Base-by-base conservation (phyloP, 2,797 vertebrate genomes). In the Mormyrus hasselquistii region DNA sequence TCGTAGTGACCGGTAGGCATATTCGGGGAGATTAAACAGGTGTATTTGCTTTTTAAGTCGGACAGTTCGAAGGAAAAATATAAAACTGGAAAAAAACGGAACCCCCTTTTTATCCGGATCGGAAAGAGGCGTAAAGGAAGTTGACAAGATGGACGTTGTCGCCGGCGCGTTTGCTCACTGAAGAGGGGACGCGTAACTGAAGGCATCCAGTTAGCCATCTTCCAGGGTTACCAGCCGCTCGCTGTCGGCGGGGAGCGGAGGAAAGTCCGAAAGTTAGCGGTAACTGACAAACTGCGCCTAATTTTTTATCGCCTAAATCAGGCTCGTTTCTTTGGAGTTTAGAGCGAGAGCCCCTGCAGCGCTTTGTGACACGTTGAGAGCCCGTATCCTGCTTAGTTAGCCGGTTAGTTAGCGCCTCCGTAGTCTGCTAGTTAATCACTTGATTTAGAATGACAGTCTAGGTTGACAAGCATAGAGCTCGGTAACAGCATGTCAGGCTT, bases 1-100 rank as follows among this genome's bases (percentile, higher is more conserved):
- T 86, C 22, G 6, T 19, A 49, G 25, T 57, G 47, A 83, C 55
- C 84, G 9, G 10, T 65, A 41, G 49, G 62, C 59, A 73, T 88
- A 41, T 50, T 52, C 88, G 86, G 59, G 85, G 34, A 44, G 9
- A 19, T 55, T 69, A 87, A 53, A 89, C 83, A 41, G 89, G 89
- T 87, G 89, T 49, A 44, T 34, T 65, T 82, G 3, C 73, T 86
- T 38, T 52, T 6, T 8, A 73, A 76, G 38, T 55, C 47, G 19
- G 49, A 55, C 34, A 19, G 47, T 84, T 22, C 19, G 22, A 12
- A 16, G 52, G 2, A 6, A 19, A 8, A 49, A 2, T 65, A 47
- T 8, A 57, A 84, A 25, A 84, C 4, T 22, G n/a, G 52, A 50
- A 79, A 79, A 19, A 69, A 69, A 4, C 62, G 62, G 62, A 69